Conservation (phyloP, 2,797 vertebrate genomes). For the Rhynchonycteris naso region DNA sequence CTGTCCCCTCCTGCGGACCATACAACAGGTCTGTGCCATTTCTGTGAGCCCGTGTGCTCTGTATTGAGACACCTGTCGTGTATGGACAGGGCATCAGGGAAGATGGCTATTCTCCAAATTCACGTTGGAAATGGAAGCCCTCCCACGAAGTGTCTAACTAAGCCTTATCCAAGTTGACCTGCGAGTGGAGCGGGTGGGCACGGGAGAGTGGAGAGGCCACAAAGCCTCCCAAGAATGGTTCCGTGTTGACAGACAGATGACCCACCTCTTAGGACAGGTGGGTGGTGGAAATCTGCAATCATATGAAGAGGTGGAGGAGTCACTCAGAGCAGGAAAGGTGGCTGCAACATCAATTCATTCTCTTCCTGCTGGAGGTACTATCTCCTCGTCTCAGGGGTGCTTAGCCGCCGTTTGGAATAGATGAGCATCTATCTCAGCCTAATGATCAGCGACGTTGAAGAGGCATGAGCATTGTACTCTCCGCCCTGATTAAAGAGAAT, state of each 20-base stretch:
- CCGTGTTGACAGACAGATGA: background rate
- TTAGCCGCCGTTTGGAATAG: background rate
- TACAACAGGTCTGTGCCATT: background rate
- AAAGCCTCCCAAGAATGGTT: background rate
- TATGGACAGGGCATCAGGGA: background rate
- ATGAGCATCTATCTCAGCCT: background rate
- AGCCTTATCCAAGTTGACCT: background rate
- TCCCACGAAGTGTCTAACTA: background rate
- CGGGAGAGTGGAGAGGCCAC: background rate
- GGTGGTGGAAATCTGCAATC: background rate
- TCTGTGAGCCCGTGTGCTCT: background rate
- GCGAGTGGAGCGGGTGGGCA: background rate
- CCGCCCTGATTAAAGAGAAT: slow-evolving; percentile 42
- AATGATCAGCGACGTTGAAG: background rate
- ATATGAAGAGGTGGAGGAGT: background rate
- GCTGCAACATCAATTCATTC: background rate
- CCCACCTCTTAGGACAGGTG: background rate
- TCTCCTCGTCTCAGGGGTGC: background rate
- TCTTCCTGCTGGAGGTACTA: background rate
- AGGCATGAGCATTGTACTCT: slow-evolving; percentile 18
- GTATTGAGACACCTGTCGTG: background rate
- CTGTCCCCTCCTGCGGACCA: background rate
- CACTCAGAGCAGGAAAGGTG: background rate
- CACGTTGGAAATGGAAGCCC: slow-evolving; percentile 16
- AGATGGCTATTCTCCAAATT: slow-evolving; percentile 29